Base-by-base conservation (phyloP, 2,113 vertebrate genomes). In the Mandrillus leucophaeus region DNA sequence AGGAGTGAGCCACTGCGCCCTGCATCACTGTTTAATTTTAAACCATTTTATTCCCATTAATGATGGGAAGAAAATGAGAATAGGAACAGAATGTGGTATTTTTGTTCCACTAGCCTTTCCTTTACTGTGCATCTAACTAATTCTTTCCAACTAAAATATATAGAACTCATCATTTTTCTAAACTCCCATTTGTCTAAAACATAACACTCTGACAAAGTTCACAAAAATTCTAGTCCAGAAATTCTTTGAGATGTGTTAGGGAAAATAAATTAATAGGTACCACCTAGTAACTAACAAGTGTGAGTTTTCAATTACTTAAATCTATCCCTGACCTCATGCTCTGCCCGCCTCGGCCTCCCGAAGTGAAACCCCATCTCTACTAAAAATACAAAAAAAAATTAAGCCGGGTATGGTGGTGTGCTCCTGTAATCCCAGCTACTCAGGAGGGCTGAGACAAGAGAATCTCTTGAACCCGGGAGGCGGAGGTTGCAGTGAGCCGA, bases 91-190 rank as follows among this genome's bases (percentile, higher is more conserved):
- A 89, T 48, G 40, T 3, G 73, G 12, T 78, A 11, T 90, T 83
- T 92, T 75, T 75, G n/a, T 76, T 72, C 72, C 25, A 80, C 43
- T 80, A 84, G 68, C 32, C 76, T 89, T 93, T 68, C 40, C 64
- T 96, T 93, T 64, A 50, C 57, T n/a, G 7, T 85, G 16, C 5
- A 83, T 35, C 50, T 95, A 82, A 93, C 73, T 93, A 89, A 81
- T 57, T 81, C 43, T 86, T 90, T 87, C 25, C 57, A 92, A 91
- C 30, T 20, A 75, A 88, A 82, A 79, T 64, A 93, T 95, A 95
- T 90, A 86, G 43, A 94, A 88, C 27, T 94, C 38, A 61, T 57
- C 27, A 8, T 94, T 80, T 80, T 91, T 68, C 70, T 88, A 61
- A 93, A 61, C 23, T 75, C 30, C 82, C 52, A 59, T 57, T 90